Conservation (phyloP, 2,888 invertebrate species). For the Micropterix aruncella region DNA sequence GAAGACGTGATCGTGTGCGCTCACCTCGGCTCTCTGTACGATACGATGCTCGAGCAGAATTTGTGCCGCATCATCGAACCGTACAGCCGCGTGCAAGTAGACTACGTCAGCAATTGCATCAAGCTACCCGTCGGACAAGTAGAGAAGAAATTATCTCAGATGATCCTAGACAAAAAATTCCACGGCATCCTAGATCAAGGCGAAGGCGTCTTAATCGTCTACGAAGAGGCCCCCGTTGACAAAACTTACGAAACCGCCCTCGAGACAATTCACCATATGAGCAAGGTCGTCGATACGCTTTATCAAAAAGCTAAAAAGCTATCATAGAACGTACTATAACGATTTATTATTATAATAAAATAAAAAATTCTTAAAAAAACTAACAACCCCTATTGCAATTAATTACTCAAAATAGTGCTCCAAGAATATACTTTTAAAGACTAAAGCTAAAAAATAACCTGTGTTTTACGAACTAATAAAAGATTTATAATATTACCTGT, state of each 20-base stretch:
- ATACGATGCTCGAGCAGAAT: conserved; percentile 98
- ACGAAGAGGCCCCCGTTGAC: conserved; percentile 88
- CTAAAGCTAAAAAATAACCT: background rate
- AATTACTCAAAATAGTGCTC: background rate
- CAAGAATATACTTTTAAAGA: background rate
- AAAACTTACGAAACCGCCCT: conserved; percentile 96
- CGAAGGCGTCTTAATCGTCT: conserved; percentile 93
- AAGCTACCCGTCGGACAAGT: conserved; percentile 78
- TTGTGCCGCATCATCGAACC: conserved; percentile 97
- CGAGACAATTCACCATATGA: conserved; percentile 97
- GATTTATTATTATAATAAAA: background rate
- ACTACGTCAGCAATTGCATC: conserved; percentile 84
- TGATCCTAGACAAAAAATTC: conserved; percentile 98
- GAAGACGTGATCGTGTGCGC: conserved; percentile 95
- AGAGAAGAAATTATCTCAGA: conserved; percentile 98
- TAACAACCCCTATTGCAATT: background rate
- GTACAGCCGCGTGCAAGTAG: conserved; percentile 90
- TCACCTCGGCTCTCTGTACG: conserved; percentile 92
- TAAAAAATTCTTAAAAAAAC: background rate
- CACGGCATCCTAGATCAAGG: conserved; percentile 97
- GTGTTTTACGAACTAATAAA: background rate
- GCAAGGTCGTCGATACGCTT: conserved; percentile 97
- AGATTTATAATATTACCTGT: background rate
- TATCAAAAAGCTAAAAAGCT: conserved; percentile 99
- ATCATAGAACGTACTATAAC: conserved; percentile 52